Evolutionary conservation across 2,113 vertebrate species (phyloP).

Genomic region (Lepidothrix coronata): DNA sequence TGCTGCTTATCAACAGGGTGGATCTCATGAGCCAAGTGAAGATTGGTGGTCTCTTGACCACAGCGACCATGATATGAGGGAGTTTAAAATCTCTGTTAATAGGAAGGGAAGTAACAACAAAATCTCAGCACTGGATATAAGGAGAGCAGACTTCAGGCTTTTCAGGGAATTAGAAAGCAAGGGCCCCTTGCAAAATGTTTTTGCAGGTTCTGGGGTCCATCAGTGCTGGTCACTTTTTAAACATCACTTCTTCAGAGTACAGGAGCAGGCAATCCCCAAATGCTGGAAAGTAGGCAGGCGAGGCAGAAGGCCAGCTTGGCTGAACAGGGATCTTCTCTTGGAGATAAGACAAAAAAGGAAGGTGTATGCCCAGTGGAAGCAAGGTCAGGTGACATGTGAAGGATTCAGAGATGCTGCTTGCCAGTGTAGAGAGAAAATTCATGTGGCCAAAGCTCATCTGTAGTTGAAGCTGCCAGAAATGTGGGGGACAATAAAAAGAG

Average conservation of each 20-base stretch:
- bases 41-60: not conserved
- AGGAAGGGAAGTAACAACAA: not conserved
- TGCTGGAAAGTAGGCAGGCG: not conserved
- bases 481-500: not conserved
- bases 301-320: not conserved
- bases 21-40: not conserved
- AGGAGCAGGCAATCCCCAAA: not conserved
- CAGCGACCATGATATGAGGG: not conserved
- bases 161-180: not conserved
- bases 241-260: not conserved
- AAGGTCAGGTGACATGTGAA: not conserved
- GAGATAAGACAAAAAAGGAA: not conserved
- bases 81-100: not conserved
- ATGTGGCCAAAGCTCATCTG: not conserved
- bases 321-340: not conserved
- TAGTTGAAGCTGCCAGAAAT: not conserved
- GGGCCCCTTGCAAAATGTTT: not conserved
- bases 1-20: not conserved
- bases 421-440: not conserved
- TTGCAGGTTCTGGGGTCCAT: not conserved
- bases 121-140: not conserved
- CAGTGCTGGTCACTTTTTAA: not conserved
- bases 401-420: not conserved
- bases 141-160: not conserved
- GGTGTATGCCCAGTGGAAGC: not conserved